Conservation (phyloP, 2,113 vertebrate genomes). For the Gymnocephalus cernua region DNA sequence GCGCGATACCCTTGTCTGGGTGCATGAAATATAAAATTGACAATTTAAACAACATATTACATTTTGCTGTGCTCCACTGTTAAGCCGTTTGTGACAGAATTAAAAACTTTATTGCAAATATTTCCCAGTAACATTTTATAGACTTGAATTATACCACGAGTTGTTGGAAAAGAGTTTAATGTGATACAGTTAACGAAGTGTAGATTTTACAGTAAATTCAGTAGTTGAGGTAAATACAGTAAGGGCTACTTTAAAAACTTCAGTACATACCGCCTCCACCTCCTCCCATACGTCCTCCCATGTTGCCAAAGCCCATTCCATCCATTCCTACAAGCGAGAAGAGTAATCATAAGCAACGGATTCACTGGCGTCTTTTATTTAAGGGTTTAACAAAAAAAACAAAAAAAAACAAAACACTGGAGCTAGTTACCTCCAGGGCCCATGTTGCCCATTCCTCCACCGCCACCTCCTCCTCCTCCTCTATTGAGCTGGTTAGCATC, state of each 20-base stretch:
- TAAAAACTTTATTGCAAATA: neutral
- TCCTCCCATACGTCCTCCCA: slow-evolving; percentile 92
- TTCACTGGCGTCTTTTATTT: rapidly evolving
- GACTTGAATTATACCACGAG: neutral
- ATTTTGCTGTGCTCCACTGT: neutral
- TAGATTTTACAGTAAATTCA: neutral
- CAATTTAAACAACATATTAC: neutral
- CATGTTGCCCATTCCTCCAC: slow-evolving; percentile 90
- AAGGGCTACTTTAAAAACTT: neutral
- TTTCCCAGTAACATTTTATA: neutral
- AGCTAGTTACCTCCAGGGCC: slow-evolving; percentile 90
- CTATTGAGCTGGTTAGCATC: slow-evolving; percentile 94
- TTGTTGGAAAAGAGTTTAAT: neutral
- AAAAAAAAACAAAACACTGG: neutral
- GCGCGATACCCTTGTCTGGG: neutral
- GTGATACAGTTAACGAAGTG: neutral
- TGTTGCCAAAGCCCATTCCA: slow-evolving; percentile 94
- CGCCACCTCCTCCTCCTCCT: slow-evolving; percentile 80
- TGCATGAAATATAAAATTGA: neutral
- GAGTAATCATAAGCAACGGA: neutral
- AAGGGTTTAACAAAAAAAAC: neutral
- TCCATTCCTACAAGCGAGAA: slow-evolving; percentile 89
- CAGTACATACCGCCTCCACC: slow-evolving; percentile 78
- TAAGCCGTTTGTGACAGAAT: neutral
- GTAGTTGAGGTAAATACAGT: neutral